phyloP scores from a whole-genome alignment of 2,797 vertebrate species.

The Gallirallus australis region DNA sequence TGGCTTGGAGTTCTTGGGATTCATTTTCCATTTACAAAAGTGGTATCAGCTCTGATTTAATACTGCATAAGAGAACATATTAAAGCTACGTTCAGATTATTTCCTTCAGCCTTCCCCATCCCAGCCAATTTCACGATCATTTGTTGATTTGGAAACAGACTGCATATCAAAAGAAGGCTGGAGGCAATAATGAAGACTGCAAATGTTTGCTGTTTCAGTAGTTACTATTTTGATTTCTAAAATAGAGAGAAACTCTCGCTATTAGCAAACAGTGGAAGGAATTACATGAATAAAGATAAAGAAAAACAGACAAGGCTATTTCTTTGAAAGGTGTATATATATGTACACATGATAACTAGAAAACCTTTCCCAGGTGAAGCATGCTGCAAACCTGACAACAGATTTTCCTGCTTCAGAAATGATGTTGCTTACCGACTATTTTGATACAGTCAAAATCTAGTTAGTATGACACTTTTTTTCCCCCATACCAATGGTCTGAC shows the following conservation, averaged over 20 bases:
- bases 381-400: neutral
- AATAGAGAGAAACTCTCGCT: neutral
- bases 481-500: neutral
- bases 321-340: neutral
- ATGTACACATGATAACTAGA: neutral
- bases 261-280: neutral
- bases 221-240: conserved; percentile 7
- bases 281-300: neutral
- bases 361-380: neutral
- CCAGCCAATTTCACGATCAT: neutral
- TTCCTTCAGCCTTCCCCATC: neutral
- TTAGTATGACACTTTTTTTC: neutral
- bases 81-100: neutral
- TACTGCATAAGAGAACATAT: neutral
- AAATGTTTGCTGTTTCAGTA: conserved; percentile 7
- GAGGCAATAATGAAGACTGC: neutral
- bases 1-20: neutral
- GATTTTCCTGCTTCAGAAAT: neutral
- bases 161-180: neutral
- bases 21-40: neutral
- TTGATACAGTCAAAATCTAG: neutral
- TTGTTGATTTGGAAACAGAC: conserved; percentile 10
- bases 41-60: neutral
- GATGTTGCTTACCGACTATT: neutral
- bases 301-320: fast-evolving